phyloP scores from a whole-genome alignment of 2,113 vertebrate genomes.

The Tapirus terrestris region DNA sequence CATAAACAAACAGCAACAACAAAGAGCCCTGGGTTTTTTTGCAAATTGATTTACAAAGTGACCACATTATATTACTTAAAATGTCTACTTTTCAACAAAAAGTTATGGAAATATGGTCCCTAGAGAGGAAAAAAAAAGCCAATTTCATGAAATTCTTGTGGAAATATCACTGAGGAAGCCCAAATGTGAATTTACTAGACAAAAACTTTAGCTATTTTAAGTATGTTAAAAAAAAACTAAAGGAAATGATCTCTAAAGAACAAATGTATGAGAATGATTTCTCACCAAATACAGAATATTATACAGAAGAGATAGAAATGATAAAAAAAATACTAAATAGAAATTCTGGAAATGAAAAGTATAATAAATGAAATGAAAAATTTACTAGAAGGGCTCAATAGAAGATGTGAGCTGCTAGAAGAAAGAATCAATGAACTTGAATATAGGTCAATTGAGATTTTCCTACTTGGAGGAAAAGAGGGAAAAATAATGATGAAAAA shows the following conservation, averaged over 20 bases:
- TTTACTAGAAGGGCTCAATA: neutral
- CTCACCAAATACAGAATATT: neutral
- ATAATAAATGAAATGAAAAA: neutral
- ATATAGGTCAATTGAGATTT: neutral
- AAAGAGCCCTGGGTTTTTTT: neutral
- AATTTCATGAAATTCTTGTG: neutral
- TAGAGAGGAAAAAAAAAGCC: neutral
- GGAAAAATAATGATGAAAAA: neutral
- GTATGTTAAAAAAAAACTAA: neutral
- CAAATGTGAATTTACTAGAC: neutral
- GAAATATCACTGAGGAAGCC: neutral
- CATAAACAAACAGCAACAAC: neutral
- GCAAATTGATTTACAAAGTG: neutral
- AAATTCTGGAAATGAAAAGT: neutral
- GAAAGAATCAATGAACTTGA: neutral
- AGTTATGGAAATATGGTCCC: neutral
- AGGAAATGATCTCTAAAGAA: neutral
- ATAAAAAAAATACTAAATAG: neutral
- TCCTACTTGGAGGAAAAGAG: neutral
- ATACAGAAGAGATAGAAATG: neutral
- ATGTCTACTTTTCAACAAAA: neutral
- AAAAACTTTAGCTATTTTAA: neutral
- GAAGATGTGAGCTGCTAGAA: neutral
- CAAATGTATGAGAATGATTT: neutral
- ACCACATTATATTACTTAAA: neutral